Evolutionary conservation across 2,113 vertebrate species (phyloP).

Genomic region (Origma solitaria): DNA sequence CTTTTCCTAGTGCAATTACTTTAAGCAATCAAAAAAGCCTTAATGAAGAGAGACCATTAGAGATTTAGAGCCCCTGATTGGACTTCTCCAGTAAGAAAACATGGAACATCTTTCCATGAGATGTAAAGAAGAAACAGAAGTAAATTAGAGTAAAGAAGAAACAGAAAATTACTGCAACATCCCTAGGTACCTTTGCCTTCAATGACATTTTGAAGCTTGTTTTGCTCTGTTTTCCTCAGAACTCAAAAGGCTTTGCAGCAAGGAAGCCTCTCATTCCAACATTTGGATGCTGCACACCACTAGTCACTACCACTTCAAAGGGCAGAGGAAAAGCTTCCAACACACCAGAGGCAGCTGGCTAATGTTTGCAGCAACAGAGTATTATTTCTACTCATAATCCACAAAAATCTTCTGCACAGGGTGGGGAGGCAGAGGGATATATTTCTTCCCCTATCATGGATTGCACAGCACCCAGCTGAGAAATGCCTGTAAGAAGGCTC

Average conservation of each 20-base stretch:
- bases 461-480: neutral
- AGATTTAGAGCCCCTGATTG: neutral
- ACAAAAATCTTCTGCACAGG: neutral
- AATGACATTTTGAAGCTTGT: neutral
- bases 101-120: neutral
- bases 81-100: neutral
- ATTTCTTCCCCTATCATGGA: neutral
- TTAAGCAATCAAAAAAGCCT: neutral
- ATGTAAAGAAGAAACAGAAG: neutral
- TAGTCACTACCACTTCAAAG: neutral
- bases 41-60: neutral
- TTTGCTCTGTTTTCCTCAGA: neutral
- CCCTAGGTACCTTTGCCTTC: neutral
- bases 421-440: rapidly evolving
- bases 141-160: too few relatives aligned
- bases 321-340: neutral
- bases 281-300: neutral
- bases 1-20: neutral
- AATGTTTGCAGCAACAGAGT: neutral
- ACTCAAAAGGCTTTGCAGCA: neutral
- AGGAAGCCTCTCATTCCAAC: neutral
- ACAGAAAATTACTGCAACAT: neutral
- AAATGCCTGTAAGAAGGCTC: neutral
- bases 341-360: neutral
- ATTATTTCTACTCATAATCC: neutral